These are phyloP conservation scores for Antennarius maculatus DNA, from an alignment of 2,797 vertebrate species.

Conservation along the genomic window DNA sequence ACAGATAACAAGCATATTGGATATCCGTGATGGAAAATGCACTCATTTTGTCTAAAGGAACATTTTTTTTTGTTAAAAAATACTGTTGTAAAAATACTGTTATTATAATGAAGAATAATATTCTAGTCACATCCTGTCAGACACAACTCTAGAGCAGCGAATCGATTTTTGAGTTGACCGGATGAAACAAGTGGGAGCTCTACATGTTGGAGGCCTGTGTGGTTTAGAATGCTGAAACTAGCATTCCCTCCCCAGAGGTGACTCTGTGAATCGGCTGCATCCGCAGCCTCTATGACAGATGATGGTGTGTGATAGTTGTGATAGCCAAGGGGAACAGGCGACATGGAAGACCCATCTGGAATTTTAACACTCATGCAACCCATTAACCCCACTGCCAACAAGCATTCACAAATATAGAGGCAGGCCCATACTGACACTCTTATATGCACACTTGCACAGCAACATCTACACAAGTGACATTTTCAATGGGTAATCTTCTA, in stretches of 20 bases:
- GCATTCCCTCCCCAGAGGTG: slow-evolving; percentile 55
- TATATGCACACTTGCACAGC: background rate
- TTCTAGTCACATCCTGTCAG: slow-evolving; percentile 16
- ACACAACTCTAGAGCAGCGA: slow-evolving; percentile 6
- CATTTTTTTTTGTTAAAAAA: too few relatives aligned
- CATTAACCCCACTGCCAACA: slow-evolving; percentile 54
- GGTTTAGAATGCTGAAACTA: slow-evolving; percentile 63
- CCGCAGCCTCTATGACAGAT: slow-evolving; percentile 53
- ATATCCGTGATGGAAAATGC: too few relatives aligned
- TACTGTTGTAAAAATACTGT: too few relatives aligned
- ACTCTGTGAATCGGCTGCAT: slow-evolving; percentile 56
- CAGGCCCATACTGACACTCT: slow-evolving; percentile 11
- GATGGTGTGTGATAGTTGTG: slow-evolving; percentile 67
- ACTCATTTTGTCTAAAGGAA: too few relatives aligned
- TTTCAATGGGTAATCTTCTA: slow-evolving; percentile 22
- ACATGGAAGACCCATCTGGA: slow-evolving; percentile 70
- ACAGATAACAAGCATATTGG: too few relatives aligned
- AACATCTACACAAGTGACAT: slow-evolving; percentile 1
- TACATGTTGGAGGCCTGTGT: slow-evolving; percentile 52
- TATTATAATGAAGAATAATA: background rate
- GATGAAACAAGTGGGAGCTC: slow-evolving; percentile 12
- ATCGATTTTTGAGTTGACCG: slow-evolving; percentile 8
- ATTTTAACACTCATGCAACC: slow-evolving; percentile 71
- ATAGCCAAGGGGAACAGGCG: slow-evolving; percentile 56
- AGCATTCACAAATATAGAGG: slow-evolving; percentile 35